Conservation (phyloP, 1,140 invertebrate genomes). For the Bilobella aurantiaca region DNA sequence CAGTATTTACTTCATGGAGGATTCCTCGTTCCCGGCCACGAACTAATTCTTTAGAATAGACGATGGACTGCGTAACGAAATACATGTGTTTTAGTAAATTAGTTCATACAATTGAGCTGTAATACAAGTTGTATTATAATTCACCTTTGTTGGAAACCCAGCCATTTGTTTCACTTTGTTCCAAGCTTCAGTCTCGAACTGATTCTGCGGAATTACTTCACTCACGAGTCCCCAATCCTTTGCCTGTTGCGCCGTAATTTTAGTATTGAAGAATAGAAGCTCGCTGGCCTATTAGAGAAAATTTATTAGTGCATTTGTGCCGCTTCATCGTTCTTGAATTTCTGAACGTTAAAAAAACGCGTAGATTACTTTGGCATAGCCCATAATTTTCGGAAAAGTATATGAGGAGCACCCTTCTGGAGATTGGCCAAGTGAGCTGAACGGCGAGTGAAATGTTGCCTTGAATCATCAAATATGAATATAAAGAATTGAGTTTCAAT, state of each 20-base stretch:
- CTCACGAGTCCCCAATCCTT: conserved; percentile 58
- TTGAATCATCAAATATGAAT: conserved; percentile 24
- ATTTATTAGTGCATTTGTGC: not conserved
- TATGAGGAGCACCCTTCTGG: conserved; percentile 53
- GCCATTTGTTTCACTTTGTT: conserved; percentile 44
- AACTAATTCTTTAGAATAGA: conserved; percentile 45
- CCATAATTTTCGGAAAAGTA: conserved; percentile 52
- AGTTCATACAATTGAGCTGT: not conserved
- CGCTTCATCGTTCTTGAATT: conserved; percentile 10
- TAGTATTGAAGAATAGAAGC: conserved; percentile 67
- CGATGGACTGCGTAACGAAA: conserved; percentile 41
- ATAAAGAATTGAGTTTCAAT: conserved; percentile 8
- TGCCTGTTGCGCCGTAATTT: conserved; percentile 65
- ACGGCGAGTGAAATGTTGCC: conserved; percentile 53
- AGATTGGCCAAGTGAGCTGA: conserved; percentile 48
- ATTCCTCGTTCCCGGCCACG: conserved; percentile 40
- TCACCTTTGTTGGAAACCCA: conserved; percentile 41
- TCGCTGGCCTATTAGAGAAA: conserved; percentile 54
- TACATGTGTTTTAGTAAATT: too few species aligned
- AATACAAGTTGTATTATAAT: not conserved
- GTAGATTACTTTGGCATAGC: conserved; percentile 42
- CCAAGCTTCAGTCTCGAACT: conserved; percentile 50
- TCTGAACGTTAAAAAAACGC: not conserved
- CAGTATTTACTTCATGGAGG: conserved; percentile 47
- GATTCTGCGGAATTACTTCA: conserved; percentile 51